Percentiles rank a stretch among this genome's conserved stretches.
These are phyloP conservation scores for Trichogramma dendrolimi DNA, from an alignment of 2,888 invertebrate genomes.

Conservation along the genomic window DNA sequence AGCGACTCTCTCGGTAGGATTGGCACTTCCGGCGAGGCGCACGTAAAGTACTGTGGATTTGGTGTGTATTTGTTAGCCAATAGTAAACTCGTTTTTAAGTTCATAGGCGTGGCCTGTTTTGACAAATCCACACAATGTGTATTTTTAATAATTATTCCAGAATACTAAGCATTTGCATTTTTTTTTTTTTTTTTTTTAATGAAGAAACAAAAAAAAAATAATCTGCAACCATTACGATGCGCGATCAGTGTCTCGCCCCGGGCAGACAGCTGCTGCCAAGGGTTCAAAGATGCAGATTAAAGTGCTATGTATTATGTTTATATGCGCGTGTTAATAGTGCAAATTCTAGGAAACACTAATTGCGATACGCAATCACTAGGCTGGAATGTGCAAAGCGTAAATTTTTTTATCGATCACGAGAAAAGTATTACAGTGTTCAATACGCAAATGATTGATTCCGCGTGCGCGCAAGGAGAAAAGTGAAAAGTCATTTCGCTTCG, in stretches of 20 bases:
- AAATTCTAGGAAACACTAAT: no score
- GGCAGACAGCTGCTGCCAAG: no score
- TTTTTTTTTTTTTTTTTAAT: background rate
- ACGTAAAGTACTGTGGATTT: slow-evolving; percentile 70
- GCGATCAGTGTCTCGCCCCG: no score
- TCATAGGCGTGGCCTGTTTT: slow-evolving; percentile 55
- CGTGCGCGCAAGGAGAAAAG: background rate
- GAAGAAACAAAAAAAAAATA: background rate
- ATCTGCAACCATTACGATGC: background rate
- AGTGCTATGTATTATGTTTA: no score
- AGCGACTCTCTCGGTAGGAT: slow-evolving; percentile 65
- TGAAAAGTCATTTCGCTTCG: no score
- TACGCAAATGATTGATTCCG: background rate
- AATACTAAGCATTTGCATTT: background rate
- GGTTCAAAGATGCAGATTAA: no score
- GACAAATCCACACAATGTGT: background rate
- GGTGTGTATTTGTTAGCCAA: slow-evolving; percentile 71
- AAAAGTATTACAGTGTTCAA: no score
- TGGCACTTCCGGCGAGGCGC: slow-evolving; percentile 56
- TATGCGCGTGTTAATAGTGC: no score
- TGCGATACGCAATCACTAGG: no score
- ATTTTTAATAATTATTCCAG: background rate
- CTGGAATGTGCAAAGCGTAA: no score
- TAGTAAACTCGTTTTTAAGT: slow-evolving; percentile 58
- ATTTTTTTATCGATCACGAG: no score